Conservation (phyloP, 2,113 vertebrate genomes). For the Pandion haliaetus region DNA sequence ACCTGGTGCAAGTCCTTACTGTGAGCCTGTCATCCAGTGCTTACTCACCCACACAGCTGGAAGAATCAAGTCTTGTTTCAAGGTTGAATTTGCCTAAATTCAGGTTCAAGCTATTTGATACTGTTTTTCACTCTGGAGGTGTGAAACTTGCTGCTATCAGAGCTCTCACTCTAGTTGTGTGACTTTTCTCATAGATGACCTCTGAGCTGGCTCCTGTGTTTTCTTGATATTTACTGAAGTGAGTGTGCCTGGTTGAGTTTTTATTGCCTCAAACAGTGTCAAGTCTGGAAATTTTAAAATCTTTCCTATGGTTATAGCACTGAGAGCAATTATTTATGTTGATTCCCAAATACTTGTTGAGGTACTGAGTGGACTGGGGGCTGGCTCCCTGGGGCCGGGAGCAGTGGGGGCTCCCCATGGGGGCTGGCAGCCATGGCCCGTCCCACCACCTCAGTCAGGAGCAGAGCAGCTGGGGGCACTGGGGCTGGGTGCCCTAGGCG, state of each 20-base stretch:
- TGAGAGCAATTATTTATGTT: not conserved
- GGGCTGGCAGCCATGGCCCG: not conserved
- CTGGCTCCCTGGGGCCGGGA: not conserved
- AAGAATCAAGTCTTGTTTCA: not conserved
- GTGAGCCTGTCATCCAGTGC: not conserved
- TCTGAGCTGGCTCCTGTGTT: not conserved
- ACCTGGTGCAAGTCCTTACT: not conserved
- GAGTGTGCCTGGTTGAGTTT: not conserved
- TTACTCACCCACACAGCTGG: not conserved
- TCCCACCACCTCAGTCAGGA: not conserved
- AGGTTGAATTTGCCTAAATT: not conserved
- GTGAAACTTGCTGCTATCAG: not conserved
- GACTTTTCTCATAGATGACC: not conserved
- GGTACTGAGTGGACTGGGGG: not conserved
- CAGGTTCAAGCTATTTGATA: not conserved
- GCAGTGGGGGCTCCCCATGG: rapidly evolving
- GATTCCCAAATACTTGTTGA: not conserved
- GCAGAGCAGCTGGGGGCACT: rapidly evolving
- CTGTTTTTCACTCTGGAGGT: not conserved
- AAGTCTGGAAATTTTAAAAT: not conserved
- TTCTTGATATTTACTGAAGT: not conserved
- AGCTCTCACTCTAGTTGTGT: not conserved
- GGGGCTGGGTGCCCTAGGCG: too few relatives aligned
- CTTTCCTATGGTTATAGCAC: not conserved
- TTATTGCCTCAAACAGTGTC: not conserved